phyloP scores from a whole-genome alignment of 1,140 invertebrate species.

The Drosophila orena region DNA sequence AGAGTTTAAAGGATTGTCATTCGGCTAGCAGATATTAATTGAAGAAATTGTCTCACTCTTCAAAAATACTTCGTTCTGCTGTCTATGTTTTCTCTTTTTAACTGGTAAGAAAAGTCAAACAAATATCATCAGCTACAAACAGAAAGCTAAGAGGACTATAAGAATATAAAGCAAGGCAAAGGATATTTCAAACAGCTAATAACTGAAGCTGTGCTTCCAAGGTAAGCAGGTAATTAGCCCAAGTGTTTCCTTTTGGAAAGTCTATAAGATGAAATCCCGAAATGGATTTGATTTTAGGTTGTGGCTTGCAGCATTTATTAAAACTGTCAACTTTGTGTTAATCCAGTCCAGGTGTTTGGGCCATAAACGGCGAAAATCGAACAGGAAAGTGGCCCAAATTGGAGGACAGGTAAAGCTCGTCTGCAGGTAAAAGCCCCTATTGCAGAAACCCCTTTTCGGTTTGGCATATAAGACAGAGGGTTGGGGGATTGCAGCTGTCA shows the following conservation, averaged over 20 bases:
- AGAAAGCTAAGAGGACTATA: background rate
- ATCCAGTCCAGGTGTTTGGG: slow-evolving; percentile 49
- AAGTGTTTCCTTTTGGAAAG: background rate
- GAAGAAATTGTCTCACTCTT: background rate
- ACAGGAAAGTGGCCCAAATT: background rate
- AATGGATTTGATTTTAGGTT: slow-evolving; percentile 4
- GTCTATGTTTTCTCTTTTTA: too few relatives aligned
- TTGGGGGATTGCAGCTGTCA: slow-evolving; percentile 51
- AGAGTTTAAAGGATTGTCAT: background rate
- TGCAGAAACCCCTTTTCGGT: background rate
- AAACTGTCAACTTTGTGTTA: slow-evolving; percentile 25
- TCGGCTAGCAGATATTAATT: background rate
- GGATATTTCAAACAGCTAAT: background rate
- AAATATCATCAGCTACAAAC: background rate
- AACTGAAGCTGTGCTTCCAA: background rate
- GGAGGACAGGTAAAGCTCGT: slow-evolving; percentile 31
- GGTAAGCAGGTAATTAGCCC: slow-evolving; percentile 6
- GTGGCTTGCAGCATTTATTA: slow-evolving; percentile 9
- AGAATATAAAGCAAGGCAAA: background rate
- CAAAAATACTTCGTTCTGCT: too few relatives aligned
- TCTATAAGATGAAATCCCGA: slow-evolving; percentile 18
- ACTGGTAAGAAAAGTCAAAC: too few relatives aligned
- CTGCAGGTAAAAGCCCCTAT: slow-evolving; percentile 17
- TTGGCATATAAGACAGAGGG: slow-evolving; percentile 43
- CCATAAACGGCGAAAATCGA: slow-evolving; percentile 17